Conservation (phyloP, 2,113 vertebrate species). For the Heterocephalus glaber region DNA sequence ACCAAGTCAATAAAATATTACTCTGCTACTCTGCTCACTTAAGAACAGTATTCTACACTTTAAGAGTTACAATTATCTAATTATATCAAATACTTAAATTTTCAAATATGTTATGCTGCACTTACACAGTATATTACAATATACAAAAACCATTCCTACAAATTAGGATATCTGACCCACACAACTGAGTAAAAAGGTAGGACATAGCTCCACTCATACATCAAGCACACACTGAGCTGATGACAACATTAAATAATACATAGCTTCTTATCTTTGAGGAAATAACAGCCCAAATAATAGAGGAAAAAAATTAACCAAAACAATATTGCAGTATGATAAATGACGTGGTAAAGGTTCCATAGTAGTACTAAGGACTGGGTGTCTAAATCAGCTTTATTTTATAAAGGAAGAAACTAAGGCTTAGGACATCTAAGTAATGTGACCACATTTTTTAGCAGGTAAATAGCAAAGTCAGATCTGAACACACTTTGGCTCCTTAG, state of each 20-base stretch:
- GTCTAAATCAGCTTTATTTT: slow-evolving; percentile 36
- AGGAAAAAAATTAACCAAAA: slow-evolving; percentile 29
- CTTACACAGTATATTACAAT: neutral
- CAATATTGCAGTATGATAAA: neutral
- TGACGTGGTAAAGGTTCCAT: neutral
- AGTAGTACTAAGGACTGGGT: neutral
- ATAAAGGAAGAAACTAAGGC: slow-evolving; percentile 23
- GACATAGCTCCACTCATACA: neutral
- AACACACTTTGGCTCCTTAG: slow-evolving; percentile 29
- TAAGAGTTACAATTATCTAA: slow-evolving; percentile 14
- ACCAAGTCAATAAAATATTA: slow-evolving; percentile 12
- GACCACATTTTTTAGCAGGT: slow-evolving; percentile 30
- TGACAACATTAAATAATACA: slow-evolving; percentile 33
- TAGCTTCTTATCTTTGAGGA: neutral
- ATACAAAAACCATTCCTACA: slow-evolving; percentile 38
- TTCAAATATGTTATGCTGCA: slow-evolving; percentile 31
- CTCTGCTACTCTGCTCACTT: neutral
- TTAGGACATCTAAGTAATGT: slow-evolving; percentile 50
- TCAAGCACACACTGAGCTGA: neutral
- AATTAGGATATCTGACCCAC: slow-evolving; percentile 18
- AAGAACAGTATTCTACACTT: slow-evolving; percentile 49
- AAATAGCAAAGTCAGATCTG: slow-evolving; percentile 51
- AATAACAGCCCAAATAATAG: slow-evolving; percentile 25
- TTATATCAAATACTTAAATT: slow-evolving; percentile 3
- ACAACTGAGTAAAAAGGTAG: slow-evolving; percentile 40